Evolutionary conservation across 2,797 vertebrate species (phyloP).

Genomic region (Megalops cyprinoides): DNA sequence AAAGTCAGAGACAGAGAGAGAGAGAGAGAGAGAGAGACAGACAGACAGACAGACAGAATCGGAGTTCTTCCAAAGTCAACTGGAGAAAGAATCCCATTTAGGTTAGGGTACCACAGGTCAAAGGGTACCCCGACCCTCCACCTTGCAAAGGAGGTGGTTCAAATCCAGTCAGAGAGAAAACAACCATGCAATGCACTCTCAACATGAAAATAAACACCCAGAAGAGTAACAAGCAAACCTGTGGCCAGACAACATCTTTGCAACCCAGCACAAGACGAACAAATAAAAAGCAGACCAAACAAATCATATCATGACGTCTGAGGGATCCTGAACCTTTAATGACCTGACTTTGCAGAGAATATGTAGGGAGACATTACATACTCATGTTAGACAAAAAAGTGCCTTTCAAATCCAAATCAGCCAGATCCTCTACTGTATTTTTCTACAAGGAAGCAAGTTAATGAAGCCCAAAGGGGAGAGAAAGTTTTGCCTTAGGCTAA

Average conservation of each 20-base stretch:
- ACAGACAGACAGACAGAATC: not conserved
- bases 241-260: not conserved
- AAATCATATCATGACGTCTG: constrained; percentile 5
- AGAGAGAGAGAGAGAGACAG: not conserved
- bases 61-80: not conserved
- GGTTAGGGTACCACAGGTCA: not conserved
- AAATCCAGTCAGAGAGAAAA: not conserved
- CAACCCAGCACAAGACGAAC: not conserved
- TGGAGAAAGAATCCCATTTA: constrained; percentile 2
- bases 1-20: not conserved
- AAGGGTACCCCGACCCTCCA: not conserved
- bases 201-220: not conserved
- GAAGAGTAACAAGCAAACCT: constrained; percentile 6
- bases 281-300: constrained; percentile 9
- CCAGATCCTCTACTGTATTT: constrained; percentile 15
- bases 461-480: constrained; percentile 29
- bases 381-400: constrained; percentile 9
- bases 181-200: not conserved
- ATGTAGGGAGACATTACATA: not conserved
- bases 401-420: constrained; percentile 19
- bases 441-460: constrained; percentile 26
- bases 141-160: not conserved
- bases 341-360: not conserved
- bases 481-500: constrained; percentile 29
- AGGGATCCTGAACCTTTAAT: constrained; percentile 26